phyloP scores from a whole-genome alignment of 1,140 invertebrate species.

The Hycleus phaleratus region DNA sequence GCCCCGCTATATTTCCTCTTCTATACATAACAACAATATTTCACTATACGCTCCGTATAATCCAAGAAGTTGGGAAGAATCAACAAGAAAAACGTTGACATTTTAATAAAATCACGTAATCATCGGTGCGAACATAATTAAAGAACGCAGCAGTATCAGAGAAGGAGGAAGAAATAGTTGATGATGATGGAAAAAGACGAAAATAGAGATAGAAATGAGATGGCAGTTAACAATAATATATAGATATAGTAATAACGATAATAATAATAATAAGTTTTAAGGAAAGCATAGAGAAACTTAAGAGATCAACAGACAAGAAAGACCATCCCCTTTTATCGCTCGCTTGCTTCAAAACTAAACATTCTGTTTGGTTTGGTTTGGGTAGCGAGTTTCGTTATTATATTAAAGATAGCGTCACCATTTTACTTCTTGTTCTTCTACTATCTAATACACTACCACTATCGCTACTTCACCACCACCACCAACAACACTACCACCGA shows the following conservation, averaged over 20 bases:
- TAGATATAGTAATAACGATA: neutral
- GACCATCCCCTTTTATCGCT: neutral
- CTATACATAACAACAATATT: too few species aligned
- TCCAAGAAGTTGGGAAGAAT: constrained; percentile 10
- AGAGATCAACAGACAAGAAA: constrained; percentile 2
- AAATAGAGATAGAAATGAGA: too few species aligned
- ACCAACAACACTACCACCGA: too few species aligned
- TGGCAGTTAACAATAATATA: neutral
- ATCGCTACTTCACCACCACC: too few species aligned
- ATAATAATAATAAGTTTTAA: constrained; percentile 10
- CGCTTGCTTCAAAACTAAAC: neutral
- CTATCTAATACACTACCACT: neutral
- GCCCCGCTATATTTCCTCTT: too few species aligned
- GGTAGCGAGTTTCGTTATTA: neutral
- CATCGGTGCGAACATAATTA: constrained; percentile 21
- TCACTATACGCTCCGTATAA: neutral
- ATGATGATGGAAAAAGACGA: too few species aligned
- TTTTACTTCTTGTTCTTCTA: neutral
- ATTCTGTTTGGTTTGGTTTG: neutral
- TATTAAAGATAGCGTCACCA: constrained; percentile 14
- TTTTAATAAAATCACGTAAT: constrained; percentile 25
- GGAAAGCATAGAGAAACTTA: constrained; percentile 13
- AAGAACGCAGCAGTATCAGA: constrained; percentile 2
- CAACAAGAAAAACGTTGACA: constrained; percentile 26
- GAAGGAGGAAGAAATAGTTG: too few species aligned